phyloP scores from a whole-genome alignment of 2,888 invertebrate genomes.

The Volucella zonaria region DNA sequence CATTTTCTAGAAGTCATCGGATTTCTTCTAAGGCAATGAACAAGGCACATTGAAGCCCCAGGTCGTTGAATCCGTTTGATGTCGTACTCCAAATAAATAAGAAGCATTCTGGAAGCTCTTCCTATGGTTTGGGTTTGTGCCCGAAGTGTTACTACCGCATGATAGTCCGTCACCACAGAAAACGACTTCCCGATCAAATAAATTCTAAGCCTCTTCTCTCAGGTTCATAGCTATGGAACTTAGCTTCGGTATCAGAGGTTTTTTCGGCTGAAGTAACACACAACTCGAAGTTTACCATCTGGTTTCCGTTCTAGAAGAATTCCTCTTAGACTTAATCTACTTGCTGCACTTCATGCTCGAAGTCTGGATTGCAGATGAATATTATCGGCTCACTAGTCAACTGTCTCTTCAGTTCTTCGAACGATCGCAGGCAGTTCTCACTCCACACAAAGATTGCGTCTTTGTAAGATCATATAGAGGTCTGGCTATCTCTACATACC shows the following conservation, averaged over 20 bases:
- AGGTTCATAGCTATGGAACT: not conserved
- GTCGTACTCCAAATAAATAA: not conserved
- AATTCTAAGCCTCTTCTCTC: not conserved
- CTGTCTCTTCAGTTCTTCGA: not conserved
- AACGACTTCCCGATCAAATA: not conserved
- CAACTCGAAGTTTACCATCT: no score
- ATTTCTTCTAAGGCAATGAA: not conserved
- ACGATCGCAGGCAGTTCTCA: not conserved
- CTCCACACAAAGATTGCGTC: not conserved
- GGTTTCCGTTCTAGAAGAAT: not conserved
- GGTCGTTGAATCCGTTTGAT: not conserved
- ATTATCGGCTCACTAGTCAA: not conserved
- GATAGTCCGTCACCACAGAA: no score
- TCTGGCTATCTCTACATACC: no score
- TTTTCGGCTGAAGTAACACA: no score
- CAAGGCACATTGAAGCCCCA: not conserved
- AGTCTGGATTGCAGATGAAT: not conserved
- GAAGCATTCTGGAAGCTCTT: not conserved
- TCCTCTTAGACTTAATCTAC: not conserved
- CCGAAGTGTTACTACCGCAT: not conserved
- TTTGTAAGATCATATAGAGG: no score
- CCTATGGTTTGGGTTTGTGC: not conserved
- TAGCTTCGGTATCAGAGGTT: no score
- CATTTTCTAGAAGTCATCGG: not conserved
- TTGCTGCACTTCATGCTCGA: not conserved